Percentiles rank a stretch among this genome's conserved stretches.
Evolutionary conservation across 2,113 vertebrate species (phyloP).

Genomic region (Thamnophis sirtalis): DNA sequence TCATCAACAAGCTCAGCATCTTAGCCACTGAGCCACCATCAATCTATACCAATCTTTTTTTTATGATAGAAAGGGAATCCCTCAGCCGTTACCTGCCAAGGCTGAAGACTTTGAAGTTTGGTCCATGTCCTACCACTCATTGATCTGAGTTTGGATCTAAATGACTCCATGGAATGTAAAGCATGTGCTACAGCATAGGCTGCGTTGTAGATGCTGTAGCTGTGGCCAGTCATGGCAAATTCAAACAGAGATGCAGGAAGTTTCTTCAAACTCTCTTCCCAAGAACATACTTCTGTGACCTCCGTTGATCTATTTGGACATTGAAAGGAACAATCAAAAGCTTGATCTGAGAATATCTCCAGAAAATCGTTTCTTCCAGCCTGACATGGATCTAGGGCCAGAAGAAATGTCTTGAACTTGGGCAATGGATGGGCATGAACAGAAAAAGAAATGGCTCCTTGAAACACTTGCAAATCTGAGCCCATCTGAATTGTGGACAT

Average conservation of each 20-base stretch:
- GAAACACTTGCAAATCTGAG: background rate
- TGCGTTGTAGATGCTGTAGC: slow-evolving; percentile 5
- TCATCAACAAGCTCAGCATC: too few species aligned
- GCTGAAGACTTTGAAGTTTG: background rate
- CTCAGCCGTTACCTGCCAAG: background rate
- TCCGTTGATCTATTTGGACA: background rate
- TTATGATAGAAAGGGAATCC: background rate
- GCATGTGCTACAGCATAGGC: background rate
- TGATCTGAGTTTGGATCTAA: background rate
- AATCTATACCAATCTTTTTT: background rate
- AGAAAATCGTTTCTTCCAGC: background rate
- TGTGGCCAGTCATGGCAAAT: background rate
- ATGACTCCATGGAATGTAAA: background rate
- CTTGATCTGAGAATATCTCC: background rate
- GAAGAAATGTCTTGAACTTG: background rate
- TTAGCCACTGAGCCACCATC: too few species aligned
- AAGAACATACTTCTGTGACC: background rate
- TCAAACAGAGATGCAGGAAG: background rate
- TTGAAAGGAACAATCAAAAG: background rate
- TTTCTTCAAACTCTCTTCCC: background rate
- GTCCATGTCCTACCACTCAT: background rate
- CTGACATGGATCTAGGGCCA: background rate
- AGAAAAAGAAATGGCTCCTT: background rate
- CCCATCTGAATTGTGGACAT: background rate
- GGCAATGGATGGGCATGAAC: background rate